phyloP scores from a whole-genome alignment of 2,797 vertebrate genomes.

The Streptopelia turtur region DNA sequence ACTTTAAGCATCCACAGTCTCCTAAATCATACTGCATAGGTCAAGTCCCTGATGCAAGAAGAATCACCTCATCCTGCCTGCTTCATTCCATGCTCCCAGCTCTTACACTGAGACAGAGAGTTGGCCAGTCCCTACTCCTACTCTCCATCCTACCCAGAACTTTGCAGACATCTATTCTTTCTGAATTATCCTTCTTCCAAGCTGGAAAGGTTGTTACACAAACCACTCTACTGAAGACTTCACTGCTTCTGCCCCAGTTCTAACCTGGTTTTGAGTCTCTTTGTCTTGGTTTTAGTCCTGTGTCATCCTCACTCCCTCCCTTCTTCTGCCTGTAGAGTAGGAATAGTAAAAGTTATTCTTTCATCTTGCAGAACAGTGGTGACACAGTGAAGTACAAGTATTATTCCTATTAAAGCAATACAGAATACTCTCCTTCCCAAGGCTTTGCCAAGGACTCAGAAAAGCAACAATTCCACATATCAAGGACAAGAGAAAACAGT shows the following conservation, averaged over 20 bases:
- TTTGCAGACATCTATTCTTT: neutral
- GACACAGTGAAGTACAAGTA: neutral
- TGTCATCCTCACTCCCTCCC: neutral
- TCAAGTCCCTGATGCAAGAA: neutral
- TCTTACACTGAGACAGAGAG: neutral
- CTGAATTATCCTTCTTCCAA: neutral
- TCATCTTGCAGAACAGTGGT: neutral
- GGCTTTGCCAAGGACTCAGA: constrained; percentile 32
- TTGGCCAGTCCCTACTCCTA: neutral
- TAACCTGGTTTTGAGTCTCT: neutral
- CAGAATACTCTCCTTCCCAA: neutral
- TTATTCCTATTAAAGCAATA: neutral
- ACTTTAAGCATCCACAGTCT: neutral
- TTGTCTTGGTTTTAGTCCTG: neutral
- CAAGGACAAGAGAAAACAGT: constrained; percentile 46
- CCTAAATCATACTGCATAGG: neutral
- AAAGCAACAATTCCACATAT: constrained; percentile 28
- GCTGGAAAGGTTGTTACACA: neutral
- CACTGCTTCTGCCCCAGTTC: neutral
- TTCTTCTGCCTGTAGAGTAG: neutral
- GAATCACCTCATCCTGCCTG: neutral
- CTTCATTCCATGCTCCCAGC: neutral
- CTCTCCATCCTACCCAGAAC: neutral
- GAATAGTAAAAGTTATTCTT: neutral
- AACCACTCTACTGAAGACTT: neutral